A percentile compares a stretch with the other conserved stretches of the same genome.
These are phyloP conservation scores for Pomatorhinus ruficollis DNA, from an alignment of 2,113 vertebrate species.

Conservation along the genomic window DNA sequence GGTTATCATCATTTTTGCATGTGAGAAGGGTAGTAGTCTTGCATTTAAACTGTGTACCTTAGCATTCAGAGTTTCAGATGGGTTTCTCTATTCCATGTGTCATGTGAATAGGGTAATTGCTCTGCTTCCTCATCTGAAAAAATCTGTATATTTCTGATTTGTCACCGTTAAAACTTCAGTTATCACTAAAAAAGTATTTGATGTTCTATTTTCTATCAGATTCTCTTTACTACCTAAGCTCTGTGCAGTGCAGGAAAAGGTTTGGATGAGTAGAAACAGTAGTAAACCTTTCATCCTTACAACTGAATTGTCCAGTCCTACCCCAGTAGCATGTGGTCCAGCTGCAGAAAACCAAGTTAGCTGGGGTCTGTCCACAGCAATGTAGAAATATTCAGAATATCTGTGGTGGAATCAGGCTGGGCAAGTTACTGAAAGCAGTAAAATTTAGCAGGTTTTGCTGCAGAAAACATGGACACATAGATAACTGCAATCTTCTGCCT, in stretches of 20 bases:
- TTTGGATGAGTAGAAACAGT: background rate
- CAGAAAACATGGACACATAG: background rate
- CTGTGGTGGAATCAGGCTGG: background rate
- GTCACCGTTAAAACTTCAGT: background rate
- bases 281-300: background rate
- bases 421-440: background rate
- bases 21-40: background rate
- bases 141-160: background rate
- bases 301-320: background rate
- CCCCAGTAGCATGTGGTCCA: background rate
- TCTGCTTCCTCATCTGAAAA: background rate
- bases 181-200: background rate
- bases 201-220: background rate
- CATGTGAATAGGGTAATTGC: background rate
- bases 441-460: background rate
- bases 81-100: background rate
- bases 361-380: background rate
- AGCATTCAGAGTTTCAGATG: background rate
- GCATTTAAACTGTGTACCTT: background rate
- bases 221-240: background rate
- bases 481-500: background rate
- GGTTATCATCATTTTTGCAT: background rate
- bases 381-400: background rate
- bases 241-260: background rate
- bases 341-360: background rate